Conservation (phyloP, 2,113 vertebrate species). For the Sphaerodactylus townsendi region DNA sequence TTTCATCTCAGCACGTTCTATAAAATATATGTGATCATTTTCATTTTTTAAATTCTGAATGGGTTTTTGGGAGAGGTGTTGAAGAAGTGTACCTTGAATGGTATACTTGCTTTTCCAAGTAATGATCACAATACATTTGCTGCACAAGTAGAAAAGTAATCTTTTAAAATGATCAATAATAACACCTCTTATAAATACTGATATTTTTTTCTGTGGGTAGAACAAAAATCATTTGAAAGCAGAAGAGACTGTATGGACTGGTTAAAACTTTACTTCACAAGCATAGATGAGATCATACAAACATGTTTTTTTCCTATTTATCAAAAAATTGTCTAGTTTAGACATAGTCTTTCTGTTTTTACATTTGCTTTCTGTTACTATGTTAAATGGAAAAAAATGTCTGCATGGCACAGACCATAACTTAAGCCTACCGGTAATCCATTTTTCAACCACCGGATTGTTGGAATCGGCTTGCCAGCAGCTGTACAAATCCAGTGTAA, state of each 20-base stretch:
- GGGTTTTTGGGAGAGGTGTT: too few species aligned
- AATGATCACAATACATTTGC: neutral
- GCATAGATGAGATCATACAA: neutral
- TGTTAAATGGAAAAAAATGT: neutral
- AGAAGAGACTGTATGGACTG: neutral
- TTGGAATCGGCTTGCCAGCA: conserved; percentile 88
- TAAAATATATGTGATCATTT: neutral
- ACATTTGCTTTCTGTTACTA: neutral
- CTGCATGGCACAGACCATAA: neutral
- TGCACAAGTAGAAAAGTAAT: neutral
- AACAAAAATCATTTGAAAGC: neutral
- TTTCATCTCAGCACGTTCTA: neutral
- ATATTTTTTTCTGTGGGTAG: neutral
- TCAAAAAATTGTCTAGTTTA: conserved; percentile 11
- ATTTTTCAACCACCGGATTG: conserved; percentile 90
- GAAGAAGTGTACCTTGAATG: too few species aligned
- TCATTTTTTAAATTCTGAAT: too few species aligned
- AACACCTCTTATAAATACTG: neutral
- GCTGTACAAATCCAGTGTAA: conserved; percentile 90
- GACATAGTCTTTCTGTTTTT: neutral
- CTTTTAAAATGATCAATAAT: neutral
- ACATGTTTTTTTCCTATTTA: conserved; percentile 4
- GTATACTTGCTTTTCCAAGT: neutral
- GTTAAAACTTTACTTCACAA: conserved; percentile 6
- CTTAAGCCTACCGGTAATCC: conserved; percentile 80